These are phyloP conservation scores for Semnornis frantzii DNA, from an alignment of 2,113 vertebrate species.

Conservation along the genomic window DNA sequence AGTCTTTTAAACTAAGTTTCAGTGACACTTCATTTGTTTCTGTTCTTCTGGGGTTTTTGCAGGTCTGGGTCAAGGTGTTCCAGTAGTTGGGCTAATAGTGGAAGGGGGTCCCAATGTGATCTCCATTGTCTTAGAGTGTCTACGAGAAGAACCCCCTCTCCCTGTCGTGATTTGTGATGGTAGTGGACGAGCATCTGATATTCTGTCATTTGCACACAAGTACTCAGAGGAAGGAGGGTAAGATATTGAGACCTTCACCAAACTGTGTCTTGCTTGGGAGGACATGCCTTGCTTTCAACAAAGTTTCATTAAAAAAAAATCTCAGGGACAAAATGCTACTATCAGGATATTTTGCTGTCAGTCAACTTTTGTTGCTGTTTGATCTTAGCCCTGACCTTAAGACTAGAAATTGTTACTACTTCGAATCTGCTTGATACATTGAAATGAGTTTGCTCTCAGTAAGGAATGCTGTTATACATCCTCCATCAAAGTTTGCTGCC, in stretches of 20 bases:
- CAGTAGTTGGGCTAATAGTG: conserved; percentile 93
- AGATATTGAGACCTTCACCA: conserved; percentile 17
- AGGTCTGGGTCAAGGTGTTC: conserved; percentile 97
- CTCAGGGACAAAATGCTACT: neutral
- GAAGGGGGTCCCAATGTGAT: conserved; percentile 97
- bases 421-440: neutral
- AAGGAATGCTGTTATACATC: neutral
- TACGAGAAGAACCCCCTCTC: conserved; percentile 93
- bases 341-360: neutral
- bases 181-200: conserved; percentile 92
- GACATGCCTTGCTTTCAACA: neutral
- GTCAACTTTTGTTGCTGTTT: neutral
- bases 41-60: conserved; percentile 2
- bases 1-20: neutral
- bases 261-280: neutral
- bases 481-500: neutral
- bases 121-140: conserved; percentile 91
- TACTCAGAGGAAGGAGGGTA: conserved; percentile 94
- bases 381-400: neutral
- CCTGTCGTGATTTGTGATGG: conserved; percentile 97
- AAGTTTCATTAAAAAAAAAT: neutral
- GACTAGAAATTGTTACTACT: neutral
- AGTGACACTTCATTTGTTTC: neutral
- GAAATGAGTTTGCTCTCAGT: neutral
- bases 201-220: conserved; percentile 96